Base-by-base conservation (phyloP, 2,113 vertebrate genomes). In the Engystomops pustulosus region DNA sequence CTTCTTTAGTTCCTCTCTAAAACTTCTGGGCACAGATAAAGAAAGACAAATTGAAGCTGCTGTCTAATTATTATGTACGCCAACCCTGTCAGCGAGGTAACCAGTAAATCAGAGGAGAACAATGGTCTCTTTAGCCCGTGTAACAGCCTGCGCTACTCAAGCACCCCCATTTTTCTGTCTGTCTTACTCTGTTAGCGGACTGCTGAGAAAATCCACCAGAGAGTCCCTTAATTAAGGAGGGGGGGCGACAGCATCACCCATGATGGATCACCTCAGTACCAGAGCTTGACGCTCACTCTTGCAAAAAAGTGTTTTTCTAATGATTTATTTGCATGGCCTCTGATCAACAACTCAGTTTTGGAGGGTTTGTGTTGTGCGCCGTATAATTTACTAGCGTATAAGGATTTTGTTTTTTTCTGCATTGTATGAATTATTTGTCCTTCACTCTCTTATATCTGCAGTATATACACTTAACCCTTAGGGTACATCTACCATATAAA, bases 251-350 rank as follows among this genome's bases (percentile, higher is more conserved):
- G n/a, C 15, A 44, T 70, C 20, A 36, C 20, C 18, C 34, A 38
- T 70, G 68, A 70, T 70, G 68, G 68, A 70, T 70, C 36, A 70
- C 68, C 68, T 44, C 6, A 44, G 36, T 44, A 70, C 20, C 36
- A 44, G 20, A 70, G 36, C 68, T 23, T 67, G 62, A 67, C 32
- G n/a, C 44, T 44, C 34, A 70, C 36, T 70, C 68, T 44, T 23
- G 36, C 68, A 44, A 44, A 70, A 70, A 70, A 44, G 68, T 70
- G 68, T 44, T 70, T 70, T 70, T 41, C 17, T 41, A 25, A 70
- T 70, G 34, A 70, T 70, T 70, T 41, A 70, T 70, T 41, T 70
- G 68, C 36, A 70, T 70, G 27, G 62, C 6, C 8, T 20, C 68
- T 11, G 36, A 70, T 70, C 20, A 41, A 69, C 34, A 69, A 70